Conservation (phyloP, 2,888 invertebrate species). For the Papilio demoleus region DNA sequence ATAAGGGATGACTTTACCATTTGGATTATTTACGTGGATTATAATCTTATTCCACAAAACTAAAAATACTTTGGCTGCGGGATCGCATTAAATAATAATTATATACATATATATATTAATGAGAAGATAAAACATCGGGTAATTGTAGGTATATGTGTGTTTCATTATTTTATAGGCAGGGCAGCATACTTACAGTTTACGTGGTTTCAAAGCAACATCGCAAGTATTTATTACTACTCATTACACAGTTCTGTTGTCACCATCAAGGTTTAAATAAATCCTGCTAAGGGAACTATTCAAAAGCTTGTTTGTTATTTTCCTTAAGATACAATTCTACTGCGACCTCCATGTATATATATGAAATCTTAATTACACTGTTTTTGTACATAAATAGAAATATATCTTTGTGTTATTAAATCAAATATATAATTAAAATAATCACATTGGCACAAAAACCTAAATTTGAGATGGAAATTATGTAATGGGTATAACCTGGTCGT, state of each 20-base stretch:
- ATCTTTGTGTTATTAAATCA: no score
- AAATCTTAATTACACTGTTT: neutral
- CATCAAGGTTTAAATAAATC: neutral
- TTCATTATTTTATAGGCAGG: neutral
- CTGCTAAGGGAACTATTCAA: neutral
- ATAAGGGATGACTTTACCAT: no score
- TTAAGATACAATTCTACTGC: conserved; percentile 1
- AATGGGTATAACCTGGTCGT: neutral
- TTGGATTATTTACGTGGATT: no score
- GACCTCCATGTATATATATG: neutral
- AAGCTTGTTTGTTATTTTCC: neutral
- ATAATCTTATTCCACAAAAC: no score
- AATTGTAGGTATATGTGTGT: neutral
- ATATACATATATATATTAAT: no score
- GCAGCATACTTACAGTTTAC: neutral
- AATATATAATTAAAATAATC: no score
- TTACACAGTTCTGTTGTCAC: neutral
- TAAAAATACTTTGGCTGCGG: no score
- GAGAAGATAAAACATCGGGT: neutral
- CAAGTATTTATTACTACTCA: neutral
- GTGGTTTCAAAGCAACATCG: neutral
- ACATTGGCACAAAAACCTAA: no score
- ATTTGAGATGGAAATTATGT: neutral
- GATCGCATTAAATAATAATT: no score
- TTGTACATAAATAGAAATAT: neutral